These are phyloP conservation scores for Phytoseiulus persimilis DNA, from an alignment of 2,888 invertebrate genomes.

Conservation along the genomic window DNA sequence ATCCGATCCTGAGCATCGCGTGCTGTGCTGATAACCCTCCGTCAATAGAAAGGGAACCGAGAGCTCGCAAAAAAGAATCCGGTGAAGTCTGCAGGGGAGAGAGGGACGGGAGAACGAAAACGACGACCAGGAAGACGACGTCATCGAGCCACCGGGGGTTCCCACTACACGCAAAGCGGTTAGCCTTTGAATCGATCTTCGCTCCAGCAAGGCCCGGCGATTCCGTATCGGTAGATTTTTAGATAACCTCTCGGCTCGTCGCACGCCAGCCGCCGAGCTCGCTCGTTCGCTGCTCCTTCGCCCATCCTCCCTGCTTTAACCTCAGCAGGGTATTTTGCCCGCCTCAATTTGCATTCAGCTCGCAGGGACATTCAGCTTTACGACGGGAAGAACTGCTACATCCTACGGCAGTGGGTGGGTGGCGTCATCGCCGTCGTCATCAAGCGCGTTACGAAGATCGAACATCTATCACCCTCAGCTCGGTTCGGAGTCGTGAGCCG, in stretches of 20 bases:
- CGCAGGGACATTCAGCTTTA: background rate
- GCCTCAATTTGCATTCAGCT: background rate
- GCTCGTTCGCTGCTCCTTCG: background rate
- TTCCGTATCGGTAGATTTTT: background rate
- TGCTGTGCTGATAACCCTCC: background rate
- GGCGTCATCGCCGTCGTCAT: background rate
- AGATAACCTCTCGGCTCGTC: background rate
- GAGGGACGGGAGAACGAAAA: background rate
- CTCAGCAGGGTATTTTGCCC: background rate
- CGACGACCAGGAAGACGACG: background rate
- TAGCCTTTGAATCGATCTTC: background rate
- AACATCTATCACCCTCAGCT: background rate
- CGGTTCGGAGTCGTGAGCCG: background rate
- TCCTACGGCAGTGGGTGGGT: background rate
- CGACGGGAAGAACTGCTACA: background rate
- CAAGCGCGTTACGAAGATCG: background rate
- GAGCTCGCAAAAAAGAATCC: background rate
- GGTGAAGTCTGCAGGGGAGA: background rate
- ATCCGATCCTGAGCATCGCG: background rate
- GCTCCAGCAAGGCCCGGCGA: background rate
- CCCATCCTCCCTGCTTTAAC: background rate
- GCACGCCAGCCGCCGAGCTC: background rate
- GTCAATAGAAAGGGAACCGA: background rate
- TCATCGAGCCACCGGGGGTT: background rate
- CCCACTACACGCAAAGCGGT: background rate